These are phyloP conservation scores for Hymenochirus boettgeri DNA, from an alignment of 2,113 vertebrate genomes.

Conservation along the genomic window DNA sequence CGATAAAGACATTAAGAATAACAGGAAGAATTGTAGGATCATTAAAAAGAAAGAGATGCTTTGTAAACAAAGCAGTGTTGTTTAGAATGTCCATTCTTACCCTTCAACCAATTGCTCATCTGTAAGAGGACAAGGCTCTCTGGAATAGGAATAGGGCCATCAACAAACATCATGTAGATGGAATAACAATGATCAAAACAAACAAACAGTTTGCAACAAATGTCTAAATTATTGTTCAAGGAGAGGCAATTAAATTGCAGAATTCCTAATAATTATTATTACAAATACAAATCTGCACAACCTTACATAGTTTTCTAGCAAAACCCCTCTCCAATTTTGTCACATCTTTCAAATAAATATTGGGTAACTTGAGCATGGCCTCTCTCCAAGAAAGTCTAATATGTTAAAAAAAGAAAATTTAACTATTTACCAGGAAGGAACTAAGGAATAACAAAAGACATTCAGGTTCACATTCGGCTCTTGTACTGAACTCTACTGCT, in stretches of 20 bases:
- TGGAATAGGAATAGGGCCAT: constrained; percentile 87
- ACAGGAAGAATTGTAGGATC: constrained; percentile 57
- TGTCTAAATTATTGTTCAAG: neutral
- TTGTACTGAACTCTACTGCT: too few species aligned
- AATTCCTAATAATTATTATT: too few species aligned
- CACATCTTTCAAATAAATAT: neutral
- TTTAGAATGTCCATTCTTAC: constrained; percentile 81
- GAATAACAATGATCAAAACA: constrained; percentile 54
- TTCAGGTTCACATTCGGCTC: too few species aligned
- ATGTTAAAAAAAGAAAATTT: too few species aligned
- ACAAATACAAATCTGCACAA: too few species aligned
- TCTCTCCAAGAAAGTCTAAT: too few species aligned
- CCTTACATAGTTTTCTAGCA: too few species aligned
- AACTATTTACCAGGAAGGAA: too few species aligned
- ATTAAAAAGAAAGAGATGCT: constrained; percentile 59
- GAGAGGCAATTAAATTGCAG: neutral
- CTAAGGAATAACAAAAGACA: too few species aligned
- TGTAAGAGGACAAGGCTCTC: constrained; percentile 86
- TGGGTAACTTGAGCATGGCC: neutral
- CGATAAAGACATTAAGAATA: constrained; percentile 52
- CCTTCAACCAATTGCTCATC: constrained; percentile 92
- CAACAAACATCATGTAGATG: too few species aligned
- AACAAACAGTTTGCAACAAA: constrained; percentile 13
- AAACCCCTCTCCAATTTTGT: too few species aligned
- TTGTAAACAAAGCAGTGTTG: constrained; percentile 69